phyloP scores from a whole-genome alignment of 2,888 invertebrate genomes.

The Athalia circularis region DNA sequence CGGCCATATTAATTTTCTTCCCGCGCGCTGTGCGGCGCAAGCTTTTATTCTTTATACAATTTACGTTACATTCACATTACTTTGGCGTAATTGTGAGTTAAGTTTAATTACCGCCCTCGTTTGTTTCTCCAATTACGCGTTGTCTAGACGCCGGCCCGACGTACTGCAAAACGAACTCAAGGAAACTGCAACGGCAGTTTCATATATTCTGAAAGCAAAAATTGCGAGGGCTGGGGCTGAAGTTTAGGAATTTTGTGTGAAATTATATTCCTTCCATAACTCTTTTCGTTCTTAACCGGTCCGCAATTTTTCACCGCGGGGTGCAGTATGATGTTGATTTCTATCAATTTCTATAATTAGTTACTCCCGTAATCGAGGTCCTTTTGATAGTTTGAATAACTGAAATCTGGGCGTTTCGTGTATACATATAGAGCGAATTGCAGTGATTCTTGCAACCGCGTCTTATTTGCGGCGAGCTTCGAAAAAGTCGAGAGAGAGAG shows the following conservation, averaged over 20 bases:
- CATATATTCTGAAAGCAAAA: not conserved
- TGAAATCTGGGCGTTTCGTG: not conserved
- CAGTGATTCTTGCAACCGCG: no score
- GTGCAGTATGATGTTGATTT: no score
- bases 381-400: not conserved
- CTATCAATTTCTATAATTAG: no score
- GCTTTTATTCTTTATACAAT: slow-evolving; percentile 35
- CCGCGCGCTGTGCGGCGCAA: slow-evolving; percentile 6
- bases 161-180: slow-evolving; percentile 17
- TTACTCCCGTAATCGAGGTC: no score
- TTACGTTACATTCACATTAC: slow-evolving; percentile 42
- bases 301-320: no score
- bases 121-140: slow-evolving; percentile 72
- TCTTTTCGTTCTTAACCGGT: no score
- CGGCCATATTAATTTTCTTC: slow-evolving; percentile 6
- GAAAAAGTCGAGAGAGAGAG: not conserved
- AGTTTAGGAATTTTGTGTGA: slow-evolving; percentile 68
- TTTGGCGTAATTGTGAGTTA: slow-evolving; percentile 65
- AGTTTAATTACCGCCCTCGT: slow-evolving; percentile 69
- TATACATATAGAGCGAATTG: not conserved
- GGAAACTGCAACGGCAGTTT: slow-evolving; percentile 49
- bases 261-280: slow-evolving; percentile 59
- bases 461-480: not conserved
- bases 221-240: slow-evolving; percentile 54
- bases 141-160: slow-evolving; percentile 62